Base-by-base conservation (phyloP, 2,113 vertebrate genomes). In the Amazona vittata region DNA sequence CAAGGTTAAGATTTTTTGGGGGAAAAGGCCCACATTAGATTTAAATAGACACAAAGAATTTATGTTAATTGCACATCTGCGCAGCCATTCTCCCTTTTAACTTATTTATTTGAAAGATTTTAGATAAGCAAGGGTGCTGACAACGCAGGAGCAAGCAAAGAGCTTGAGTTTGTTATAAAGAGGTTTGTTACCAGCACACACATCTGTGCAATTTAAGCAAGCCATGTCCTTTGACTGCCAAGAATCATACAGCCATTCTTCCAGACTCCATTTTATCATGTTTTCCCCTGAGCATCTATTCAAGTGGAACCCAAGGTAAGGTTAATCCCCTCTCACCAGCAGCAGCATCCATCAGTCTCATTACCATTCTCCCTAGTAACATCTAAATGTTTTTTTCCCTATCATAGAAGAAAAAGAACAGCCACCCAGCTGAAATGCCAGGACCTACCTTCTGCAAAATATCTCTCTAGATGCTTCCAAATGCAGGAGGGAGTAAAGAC, bases 381-480 rank as follows among this genome's bases (percentile, higher is more conserved):
- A 86, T 9, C 62, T 39, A 71, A 70, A 73, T 46, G 22, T 14
- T 22, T 44, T 71, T 80, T 80, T 43, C 57, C 57, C 57, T 59
- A 35, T 15, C 57, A n/a, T 10, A 70, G 28, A 63, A 77, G 37
- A 76, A 64, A 80, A 73, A 85, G 33, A 88, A 71, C 39, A 95
- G 55, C 77, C 67, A 73, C 49, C 37, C 74, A 94, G 67, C 74
- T 79, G 67, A 73, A 94, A 81, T 46, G 68, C 69, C 67, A 92
- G 91, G 67, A 95, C 97, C 63, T 97, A 97, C 97, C 97, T 96
- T 84, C 74, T 62, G 84, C 71, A 94, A 62, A 83, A 88, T 87
- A 52, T 69, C 77, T 83, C 85, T 94, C 93, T 86, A 68, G 85
- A 78, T 70, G 82, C 44, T 84, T 96, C 93, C 70, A 82, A 70